phyloP scores from a whole-genome alignment of 2,888 invertebrate species.

The Protophormia terraenovae region DNA sequence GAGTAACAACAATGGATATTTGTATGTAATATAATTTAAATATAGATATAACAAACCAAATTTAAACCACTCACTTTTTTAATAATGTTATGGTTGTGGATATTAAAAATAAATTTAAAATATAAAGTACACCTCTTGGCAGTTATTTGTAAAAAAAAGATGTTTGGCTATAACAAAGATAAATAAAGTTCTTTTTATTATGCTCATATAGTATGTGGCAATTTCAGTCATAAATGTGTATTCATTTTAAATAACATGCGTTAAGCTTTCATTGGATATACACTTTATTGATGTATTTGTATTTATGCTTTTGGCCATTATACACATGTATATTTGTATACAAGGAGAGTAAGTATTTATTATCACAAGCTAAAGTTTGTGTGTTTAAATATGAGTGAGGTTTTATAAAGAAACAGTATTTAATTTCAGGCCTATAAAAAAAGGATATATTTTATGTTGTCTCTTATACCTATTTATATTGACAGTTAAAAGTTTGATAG shows the following conservation, averaged over 20 bases:
- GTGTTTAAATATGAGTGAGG: not conserved
- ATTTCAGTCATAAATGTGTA: not conserved
- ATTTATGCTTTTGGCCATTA: constrained; percentile 6
- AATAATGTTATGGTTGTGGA: not conserved
- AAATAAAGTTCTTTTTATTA: not conserved
- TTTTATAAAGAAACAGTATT: not conserved
- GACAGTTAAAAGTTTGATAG: not conserved
- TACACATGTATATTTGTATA: too few species aligned
- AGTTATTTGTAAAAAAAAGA: not conserved
- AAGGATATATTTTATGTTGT: not conserved
- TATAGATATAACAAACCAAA: not conserved
- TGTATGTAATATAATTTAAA: too few species aligned
- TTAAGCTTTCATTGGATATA: not conserved
- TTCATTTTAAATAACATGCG: not conserved
- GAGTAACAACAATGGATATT: too few species aligned
- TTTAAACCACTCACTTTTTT: not conserved
- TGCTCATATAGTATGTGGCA: not conserved
- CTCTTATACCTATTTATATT: not conserved
- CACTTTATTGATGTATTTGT: not conserved
- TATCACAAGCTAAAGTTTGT: not conserved
- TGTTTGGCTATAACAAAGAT: not conserved
- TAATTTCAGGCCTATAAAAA: not conserved
- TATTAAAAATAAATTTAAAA: not conserved
- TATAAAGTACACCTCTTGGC: not conserved
- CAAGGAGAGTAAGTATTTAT: not conserved